Evolutionary conservation across 2,888 invertebrate species (phyloP).

Genomic region (Drosophila neotestacea): DNA sequence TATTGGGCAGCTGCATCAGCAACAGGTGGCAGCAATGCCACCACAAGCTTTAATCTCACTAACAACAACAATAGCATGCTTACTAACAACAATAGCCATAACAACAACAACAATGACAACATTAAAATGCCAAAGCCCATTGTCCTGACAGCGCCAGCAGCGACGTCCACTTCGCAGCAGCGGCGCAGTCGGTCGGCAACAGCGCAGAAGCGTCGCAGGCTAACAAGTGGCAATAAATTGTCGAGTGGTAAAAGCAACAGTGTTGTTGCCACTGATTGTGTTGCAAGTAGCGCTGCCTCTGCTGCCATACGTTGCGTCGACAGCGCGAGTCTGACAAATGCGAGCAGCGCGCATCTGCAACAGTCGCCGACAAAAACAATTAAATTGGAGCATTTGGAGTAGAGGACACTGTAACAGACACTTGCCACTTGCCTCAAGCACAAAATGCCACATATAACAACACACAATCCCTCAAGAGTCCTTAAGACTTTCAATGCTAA

Average conservation of each 20-base stretch:
- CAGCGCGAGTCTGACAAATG: slow-evolving; percentile 57
- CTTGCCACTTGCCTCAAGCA: slow-evolving; percentile 29
- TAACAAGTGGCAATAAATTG: slow-evolving; percentile 27
- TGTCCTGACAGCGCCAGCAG: slow-evolving; percentile 56
- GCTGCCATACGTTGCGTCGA: slow-evolving; percentile 75
- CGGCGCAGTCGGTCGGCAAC: slow-evolving; percentile 23
- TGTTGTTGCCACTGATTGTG: slow-evolving; percentile 25
- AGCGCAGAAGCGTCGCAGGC: slow-evolving; percentile 66
- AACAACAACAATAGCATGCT: slow-evolving; percentile 61
- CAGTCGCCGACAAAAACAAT: slow-evolving; percentile 73
- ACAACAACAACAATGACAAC: slow-evolving; percentile 57
- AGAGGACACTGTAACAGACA: slow-evolving; percentile 24
- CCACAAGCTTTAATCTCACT: slow-evolving; percentile 49
- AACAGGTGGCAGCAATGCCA: slow-evolving; percentile 34
- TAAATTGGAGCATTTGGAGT: slow-evolving; percentile 80
- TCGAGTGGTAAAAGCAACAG: slow-evolving; percentile 11
- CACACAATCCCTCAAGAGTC: background rate
- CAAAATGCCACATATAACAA: background rate
- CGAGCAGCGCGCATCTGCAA: slow-evolving; percentile 36
- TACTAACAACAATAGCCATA: slow-evolving; percentile 66
- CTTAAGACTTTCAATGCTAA: slow-evolving; percentile 15
- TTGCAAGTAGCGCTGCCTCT: slow-evolving; percentile 49
- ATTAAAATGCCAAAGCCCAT: slow-evolving; percentile 69
- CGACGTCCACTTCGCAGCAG: slow-evolving; percentile 29
- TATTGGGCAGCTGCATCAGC: slow-evolving; percentile 36